phyloP scores from a whole-genome alignment of 53 echinoderm and acorn worm species.

The Hippasteria phrygiana region DNA sequence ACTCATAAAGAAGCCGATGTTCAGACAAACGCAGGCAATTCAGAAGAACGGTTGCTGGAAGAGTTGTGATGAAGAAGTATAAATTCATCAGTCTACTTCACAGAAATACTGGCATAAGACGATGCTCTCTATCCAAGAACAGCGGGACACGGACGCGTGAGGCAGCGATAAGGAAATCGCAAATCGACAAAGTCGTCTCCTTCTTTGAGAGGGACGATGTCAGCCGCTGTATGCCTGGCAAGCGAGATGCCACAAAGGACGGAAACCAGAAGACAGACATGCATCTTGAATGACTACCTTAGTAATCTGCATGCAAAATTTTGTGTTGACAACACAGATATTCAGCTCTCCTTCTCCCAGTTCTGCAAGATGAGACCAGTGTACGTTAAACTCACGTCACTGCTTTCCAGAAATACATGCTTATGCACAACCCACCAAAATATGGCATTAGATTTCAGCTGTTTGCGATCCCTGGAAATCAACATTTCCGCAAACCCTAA shows the following conservation, averaged over 20 bases:
- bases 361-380: slow-evolving; percentile 41
- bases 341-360: slow-evolving; percentile 24
- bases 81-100: too few species aligned
- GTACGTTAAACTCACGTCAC: slow-evolving; percentile 45
- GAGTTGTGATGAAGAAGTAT: too few species aligned
- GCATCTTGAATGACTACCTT: too few species aligned
- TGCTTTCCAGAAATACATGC: slow-evolving; percentile 62
- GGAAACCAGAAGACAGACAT: neutral
- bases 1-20: too few species aligned
- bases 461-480: slow-evolving; percentile 36
- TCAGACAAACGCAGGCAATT: too few species aligned
- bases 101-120: too few species aligned
- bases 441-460: slow-evolving; percentile 51
- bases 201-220: slow-evolving; percentile 50
- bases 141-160: slow-evolving; percentile 4
- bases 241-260: slow-evolving; percentile 33
- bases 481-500: slow-evolving; percentile 54
- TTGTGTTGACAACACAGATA: too few species aligned
- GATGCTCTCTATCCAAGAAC: too few species aligned
- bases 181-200: slow-evolving; percentile 25
- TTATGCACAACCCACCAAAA: slow-evolving; percentile 59
- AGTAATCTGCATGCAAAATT: too few species aligned
- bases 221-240: slow-evolving; percentile 49
- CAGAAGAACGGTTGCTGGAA: too few species aligned
- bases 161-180: neutral